These are phyloP conservation scores for Drosophila triauraria DNA, from an alignment of 1,140 invertebrate genomes.

Conservation along the genomic window DNA sequence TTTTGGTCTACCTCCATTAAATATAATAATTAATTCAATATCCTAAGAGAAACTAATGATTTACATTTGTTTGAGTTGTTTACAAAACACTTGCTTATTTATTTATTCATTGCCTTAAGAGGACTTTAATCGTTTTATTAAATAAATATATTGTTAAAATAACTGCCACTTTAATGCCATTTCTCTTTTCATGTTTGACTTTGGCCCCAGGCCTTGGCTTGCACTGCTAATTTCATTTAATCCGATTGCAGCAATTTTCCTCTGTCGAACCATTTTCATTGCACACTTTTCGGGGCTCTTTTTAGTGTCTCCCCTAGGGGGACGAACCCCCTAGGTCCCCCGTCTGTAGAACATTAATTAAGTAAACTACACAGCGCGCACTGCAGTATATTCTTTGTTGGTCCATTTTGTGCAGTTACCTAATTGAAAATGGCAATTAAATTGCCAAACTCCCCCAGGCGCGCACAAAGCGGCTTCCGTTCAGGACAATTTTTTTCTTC, in stretches of 20 bases:
- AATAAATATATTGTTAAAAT: background rate
- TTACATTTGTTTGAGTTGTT: too few relatives aligned
- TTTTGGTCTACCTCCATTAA: too few relatives aligned
- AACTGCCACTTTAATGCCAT: background rate
- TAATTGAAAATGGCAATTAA: conserved; percentile 80
- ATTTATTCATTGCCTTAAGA: too few relatives aligned
- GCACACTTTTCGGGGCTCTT: conserved; percentile 28
- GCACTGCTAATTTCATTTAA: conserved; percentile 6
- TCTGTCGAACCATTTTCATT: conserved; percentile 14
- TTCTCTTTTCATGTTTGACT: background rate
- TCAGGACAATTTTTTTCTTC: conserved; percentile 23
- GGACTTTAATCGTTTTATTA: too few relatives aligned
- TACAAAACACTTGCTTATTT: too few relatives aligned
- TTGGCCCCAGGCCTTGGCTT: background rate
- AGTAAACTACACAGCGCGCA: conserved; percentile 41
- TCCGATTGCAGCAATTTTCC: conserved; percentile 17
- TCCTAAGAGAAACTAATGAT: too few relatives aligned
- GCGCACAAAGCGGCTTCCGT: conserved; percentile 18
- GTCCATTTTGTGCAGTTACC: conserved; percentile 47
- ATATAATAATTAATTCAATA: too few relatives aligned
- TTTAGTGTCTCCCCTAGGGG: conserved; percentile 12
- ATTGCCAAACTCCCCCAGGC: conserved; percentile 28
- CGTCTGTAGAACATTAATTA: conserved; percentile 39
- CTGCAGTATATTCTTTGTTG: conserved; percentile 39
- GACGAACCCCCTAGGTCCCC: conserved; percentile 7